Percentiles rank a stretch among this genome's conserved stretches.
phyloP scores from a whole-genome alignment of 1,140 invertebrate species.

The Wasmannia auropunctata region DNA sequence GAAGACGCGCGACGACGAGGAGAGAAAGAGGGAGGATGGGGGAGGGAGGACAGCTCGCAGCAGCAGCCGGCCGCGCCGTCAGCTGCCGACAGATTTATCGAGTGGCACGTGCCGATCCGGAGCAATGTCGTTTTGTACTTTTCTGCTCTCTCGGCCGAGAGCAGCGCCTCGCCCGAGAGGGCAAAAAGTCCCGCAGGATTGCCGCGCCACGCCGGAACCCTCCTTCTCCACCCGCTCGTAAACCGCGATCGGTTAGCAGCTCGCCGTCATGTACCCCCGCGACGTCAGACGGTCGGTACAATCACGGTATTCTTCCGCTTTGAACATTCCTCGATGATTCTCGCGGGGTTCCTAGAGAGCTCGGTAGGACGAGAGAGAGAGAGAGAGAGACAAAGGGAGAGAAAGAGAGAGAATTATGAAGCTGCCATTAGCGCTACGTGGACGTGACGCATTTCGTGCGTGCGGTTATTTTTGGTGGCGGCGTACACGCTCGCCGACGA shows the following conservation, averaged over 20 bases:
- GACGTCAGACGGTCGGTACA: background rate
- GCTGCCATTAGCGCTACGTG: conserved; percentile 53
- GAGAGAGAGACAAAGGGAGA: background rate
- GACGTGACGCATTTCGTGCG: conserved; percentile 55
- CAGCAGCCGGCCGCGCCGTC: conserved; percentile 82
- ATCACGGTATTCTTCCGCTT: conserved; percentile 43
- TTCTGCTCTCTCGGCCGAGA: conserved; percentile 72
- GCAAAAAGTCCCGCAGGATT: conserved; percentile 65
- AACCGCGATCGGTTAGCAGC: conserved; percentile 35
- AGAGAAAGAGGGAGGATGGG: conserved; percentile 3
- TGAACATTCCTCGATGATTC: conserved; percentile 45
- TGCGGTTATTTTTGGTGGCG: conserved; percentile 52
- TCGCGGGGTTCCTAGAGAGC: conserved; percentile 23
- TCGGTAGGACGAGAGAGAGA: background rate
- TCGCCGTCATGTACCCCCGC: no score
- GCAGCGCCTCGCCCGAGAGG: conserved; percentile 66
- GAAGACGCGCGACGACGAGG: no score
- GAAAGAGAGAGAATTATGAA: conserved; percentile 30
- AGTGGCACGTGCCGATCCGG: conserved; percentile 85
- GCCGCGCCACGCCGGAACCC: no score
- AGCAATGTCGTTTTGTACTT: conserved; percentile 80
- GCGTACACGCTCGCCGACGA: conserved; percentile 12
- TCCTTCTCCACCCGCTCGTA: background rate
- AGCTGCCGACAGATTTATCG: conserved; percentile 86
- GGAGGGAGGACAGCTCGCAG: conserved; percentile 57